phyloP scores from a whole-genome alignment of 2,797 vertebrate genomes.

The Chelidonichthys spinosus region DNA sequence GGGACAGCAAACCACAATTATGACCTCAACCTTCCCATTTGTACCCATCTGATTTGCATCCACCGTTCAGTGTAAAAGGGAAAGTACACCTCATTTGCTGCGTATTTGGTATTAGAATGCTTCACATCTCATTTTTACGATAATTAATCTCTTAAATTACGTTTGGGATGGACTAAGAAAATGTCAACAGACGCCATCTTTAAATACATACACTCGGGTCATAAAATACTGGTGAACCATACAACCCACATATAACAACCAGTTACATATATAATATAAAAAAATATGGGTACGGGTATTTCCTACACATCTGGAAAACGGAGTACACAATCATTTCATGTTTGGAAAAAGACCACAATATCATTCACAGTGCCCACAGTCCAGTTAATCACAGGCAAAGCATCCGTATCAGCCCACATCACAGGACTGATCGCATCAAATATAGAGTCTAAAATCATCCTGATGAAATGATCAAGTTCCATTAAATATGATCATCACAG shows the following conservation, averaged over 20 bases:
- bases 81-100: slow-evolving; percentile 11
- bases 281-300: no score
- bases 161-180: neutral
- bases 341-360: neutral
- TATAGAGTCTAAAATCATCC: no score
- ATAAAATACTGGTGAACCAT: no score
- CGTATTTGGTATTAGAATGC: neutral
- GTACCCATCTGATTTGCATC: slow-evolving; percentile 43
- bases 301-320: neutral
- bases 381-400: no score
- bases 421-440: no score
- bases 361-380: neutral
- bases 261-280: no score
- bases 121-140: neutral
- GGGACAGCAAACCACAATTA: slow-evolving; percentile 61
- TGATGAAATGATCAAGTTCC: no score
- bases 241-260: no score
- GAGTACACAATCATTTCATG: neutral
- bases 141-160: neutral
- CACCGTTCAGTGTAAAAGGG: slow-evolving; percentile 10
- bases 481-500: no score
- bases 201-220: no score
- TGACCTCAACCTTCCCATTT: slow-evolving; percentile 46
- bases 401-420: no score
- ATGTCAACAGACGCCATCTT: no score